These are phyloP conservation scores for Drosophila infuscata DNA, from an alignment of 2,888 invertebrate genomes.

Conservation along the genomic window DNA sequence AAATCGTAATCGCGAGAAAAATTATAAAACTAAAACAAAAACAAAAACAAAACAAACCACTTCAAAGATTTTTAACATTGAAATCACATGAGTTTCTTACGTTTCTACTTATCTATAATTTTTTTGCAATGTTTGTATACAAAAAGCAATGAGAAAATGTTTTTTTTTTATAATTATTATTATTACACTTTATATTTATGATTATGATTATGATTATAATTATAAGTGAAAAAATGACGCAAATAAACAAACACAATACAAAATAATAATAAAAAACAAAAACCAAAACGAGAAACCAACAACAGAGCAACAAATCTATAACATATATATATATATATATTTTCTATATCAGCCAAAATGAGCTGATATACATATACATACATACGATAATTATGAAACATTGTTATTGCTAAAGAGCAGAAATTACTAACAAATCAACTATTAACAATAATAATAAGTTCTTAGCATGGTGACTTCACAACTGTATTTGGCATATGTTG, in stretches of 20 bases:
- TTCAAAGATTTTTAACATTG: constrained; percentile 50
- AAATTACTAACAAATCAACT: constrained; percentile 30
- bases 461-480: constrained; percentile 39
- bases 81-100: constrained; percentile 57
- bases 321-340: constrained; percentile 26
- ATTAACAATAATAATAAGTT: constrained; percentile 18
- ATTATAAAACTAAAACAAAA: constrained; percentile 8
- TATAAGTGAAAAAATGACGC: constrained; percentile 74
- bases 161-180: constrained; percentile 72
- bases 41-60: constrained; percentile 27
- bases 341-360: constrained; percentile 18
- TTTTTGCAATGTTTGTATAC: constrained; percentile 72
- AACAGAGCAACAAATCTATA: constrained; percentile 23
- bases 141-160: constrained; percentile 52
- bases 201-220: constrained; percentile 76
- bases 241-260: constrained; percentile 73
- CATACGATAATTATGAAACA: constrained; percentile 20
- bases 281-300: constrained; percentile 19
- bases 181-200: constrained; percentile 73
- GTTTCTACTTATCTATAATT: constrained; percentile 53
- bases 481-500: constrained; percentile 10
- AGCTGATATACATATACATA: constrained; percentile 47
- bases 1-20: constrained; percentile 49
- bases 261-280: constrained; percentile 28
- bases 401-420: constrained; percentile 55